Evolutionary conservation across 2,113 vertebrate species (phyloP), one percentile per base, ranked within the genome.

Genomic region (Apteryx mantelli): DNA sequence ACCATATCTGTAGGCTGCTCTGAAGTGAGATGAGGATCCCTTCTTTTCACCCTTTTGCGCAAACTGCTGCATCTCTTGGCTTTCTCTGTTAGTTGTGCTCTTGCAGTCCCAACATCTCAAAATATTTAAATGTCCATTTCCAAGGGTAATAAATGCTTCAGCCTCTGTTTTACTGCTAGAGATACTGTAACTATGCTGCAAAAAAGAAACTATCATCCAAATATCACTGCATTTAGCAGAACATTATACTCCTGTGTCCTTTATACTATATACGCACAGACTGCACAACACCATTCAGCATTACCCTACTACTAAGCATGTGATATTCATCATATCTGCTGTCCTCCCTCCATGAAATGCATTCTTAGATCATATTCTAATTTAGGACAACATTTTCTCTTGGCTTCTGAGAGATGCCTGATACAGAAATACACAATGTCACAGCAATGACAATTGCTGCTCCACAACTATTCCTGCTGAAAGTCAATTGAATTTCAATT

Each of bases 401-500:
- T 95, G 89, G 81, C 66, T 96, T 63, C 74, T 82, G 32, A 93
- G 80, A 88, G 60, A n/a, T 70, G 55, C 66, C 88, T 95, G 86
- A 69, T 85, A 78, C n/a, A 96, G 85, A 96, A 97, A 91, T 26
- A 94, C 68, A 95, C 95, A 98, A 98, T 97, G 97, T 97, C 97
- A 96, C 56, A 96, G 93, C 97, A 98, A 97, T 96, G 97, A 97
- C 98, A 98, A 97, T 95, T 97, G 96, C 94, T 87, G 63, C 89
- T 96, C 77, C 82, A 94, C 88, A 94, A 82, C 93, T 97, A 95
- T 92, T 97, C 91, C 60, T 91, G 94, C 30, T 93, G 93, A 93
- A 52, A 97, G 90, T 92, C 97, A 97, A 98, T 96, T 97, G 97
- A 97, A 97, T 98, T 98, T 98, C 96, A 98, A 97, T 98, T 98